Evolutionary conservation across 1,140 invertebrate genomes (phyloP).

Genomic region (Drosophila tsacasi): DNA sequence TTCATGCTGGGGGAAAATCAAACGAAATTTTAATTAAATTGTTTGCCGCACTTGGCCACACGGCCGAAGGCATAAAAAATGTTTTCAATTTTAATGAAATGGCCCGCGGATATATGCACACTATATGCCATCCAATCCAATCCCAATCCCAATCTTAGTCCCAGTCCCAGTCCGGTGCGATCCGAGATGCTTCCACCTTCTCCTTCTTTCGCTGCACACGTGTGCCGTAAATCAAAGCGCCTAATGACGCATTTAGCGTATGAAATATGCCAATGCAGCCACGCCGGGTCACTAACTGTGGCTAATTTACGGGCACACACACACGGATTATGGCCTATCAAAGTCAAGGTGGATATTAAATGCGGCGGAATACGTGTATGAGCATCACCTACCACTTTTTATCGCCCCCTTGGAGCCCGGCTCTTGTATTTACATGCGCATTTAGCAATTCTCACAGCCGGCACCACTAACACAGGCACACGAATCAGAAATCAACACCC

Average conservation of each 20-base stretch:
- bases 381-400: slow-evolving; percentile 28
- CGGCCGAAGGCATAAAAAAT: slow-evolving; percentile 39
- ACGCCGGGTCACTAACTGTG: slow-evolving; percentile 77
- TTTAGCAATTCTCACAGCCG: slow-evolving; percentile 74
- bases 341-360: slow-evolving; percentile 83
- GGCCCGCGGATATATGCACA: slow-evolving; percentile 23
- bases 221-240: slow-evolving; percentile 73
- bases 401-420: neutral
- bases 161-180: neutral
- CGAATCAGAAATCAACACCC: slow-evolving; percentile 70
- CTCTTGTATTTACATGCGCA: slow-evolving; percentile 54
- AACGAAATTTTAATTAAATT: slow-evolving; percentile 76
- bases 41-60: slow-evolving; percentile 51
- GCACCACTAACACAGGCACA: slow-evolving; percentile 18
- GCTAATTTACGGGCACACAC: slow-evolving; percentile 75
- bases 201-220: slow-evolving; percentile 42
- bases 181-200: neutral
- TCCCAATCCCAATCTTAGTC: neutral
- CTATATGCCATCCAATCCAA: slow-evolving; percentile 8
- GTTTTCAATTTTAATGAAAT: slow-evolving; percentile 57
- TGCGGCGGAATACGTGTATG: slow-evolving; percentile 61
- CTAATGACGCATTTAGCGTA: slow-evolving; percentile 83
- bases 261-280: slow-evolving; percentile 81
- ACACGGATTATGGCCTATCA: slow-evolving; percentile 68
- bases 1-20: slow-evolving; percentile 65